phyloP scores from a whole-genome alignment of 2,113 vertebrate species.

The Serilophus lunatus region DNA sequence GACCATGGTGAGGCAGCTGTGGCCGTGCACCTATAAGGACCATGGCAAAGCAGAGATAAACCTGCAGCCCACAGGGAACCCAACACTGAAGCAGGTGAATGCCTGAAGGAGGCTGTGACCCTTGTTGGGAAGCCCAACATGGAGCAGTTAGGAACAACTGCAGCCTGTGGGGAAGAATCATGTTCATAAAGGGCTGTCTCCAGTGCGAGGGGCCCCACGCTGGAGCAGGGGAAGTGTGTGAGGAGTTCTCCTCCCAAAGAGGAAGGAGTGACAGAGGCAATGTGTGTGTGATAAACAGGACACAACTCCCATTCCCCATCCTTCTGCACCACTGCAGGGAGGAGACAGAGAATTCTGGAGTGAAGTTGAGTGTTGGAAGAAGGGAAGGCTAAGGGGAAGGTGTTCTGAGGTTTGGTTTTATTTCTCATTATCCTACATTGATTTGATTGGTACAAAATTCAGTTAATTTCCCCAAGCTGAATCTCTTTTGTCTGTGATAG shows the following conservation, averaged over 20 bases:
- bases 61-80: neutral
- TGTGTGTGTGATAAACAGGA: neutral
- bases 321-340: neutral
- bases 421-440: neutral
- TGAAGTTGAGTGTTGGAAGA: neutral
- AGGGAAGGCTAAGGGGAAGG: neutral
- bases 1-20: neutral
- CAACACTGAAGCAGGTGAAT: neutral
- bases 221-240: neutral
- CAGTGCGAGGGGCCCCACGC: neutral
- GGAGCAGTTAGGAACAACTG: neutral
- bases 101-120: neutral
- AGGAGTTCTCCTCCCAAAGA: neutral
- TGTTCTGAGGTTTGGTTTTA: neutral
- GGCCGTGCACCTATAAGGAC: neutral
- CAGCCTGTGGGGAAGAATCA: accelerated
- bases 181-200: neutral
- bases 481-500: neutral
- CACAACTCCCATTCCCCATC: too few relatives aligned
- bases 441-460: neutral
- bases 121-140: accelerated
- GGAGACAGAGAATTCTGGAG: neutral
- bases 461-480: accelerated
- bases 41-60: neutral
- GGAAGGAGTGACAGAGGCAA: neutral